Base-by-base conservation (phyloP, 2,797 vertebrate species). In the Pelodytes ibericus region DNA sequence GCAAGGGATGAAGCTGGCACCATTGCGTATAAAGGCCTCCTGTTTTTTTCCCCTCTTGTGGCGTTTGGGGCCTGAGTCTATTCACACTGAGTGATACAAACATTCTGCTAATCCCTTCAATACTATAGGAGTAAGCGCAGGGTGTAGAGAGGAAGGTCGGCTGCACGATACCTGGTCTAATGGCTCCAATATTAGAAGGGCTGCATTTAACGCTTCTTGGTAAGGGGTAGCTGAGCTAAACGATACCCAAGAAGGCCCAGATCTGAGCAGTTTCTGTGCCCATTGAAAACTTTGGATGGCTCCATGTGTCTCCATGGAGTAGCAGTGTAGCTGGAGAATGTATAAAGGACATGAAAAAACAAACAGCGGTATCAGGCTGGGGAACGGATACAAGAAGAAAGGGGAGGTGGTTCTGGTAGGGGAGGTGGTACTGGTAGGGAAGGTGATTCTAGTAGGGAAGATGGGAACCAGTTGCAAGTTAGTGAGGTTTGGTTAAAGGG, bases 31-130 rank as follows among this genome's bases (percentile, higher is more conserved):
- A 41, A 57, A 51, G 60, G 30, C 29, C 47, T 44, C 49, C 47
- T 63, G 26, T 57, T 57, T 74, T 56, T 69, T 24, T 73, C 53
- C 53, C 56, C 77, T 74, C 47, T 9, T 18, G n/a, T 36, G 53
- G 71, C 64, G 44, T 68, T 25, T 66, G 33, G 70, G 70, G 57
- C 44, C 26, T 73, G 31, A 22, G 33, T 72, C 56, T 29, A 64
- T 68, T 68, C 51, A 41, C 33, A 51, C 44, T 73, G 16, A 60
- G 18, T 63, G 29, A 62, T 70, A 53, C n/a, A n/a, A 65, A 68
- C 57, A 61, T 30, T 60, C 24, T 56, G 49, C 53, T 41, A 67
- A 53, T 27, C 56, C 25, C 26, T 62, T 68, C 24, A 7, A 51
- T 36, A 67, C 16, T n/a, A 26, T 56, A 31, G 58, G 63, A 30